Percentiles rank a stretch among this genome's conserved stretches.
Evolutionary conservation across 2,888 invertebrate species (phyloP).

Genomic region (Polydesmus complanatus): DNA sequence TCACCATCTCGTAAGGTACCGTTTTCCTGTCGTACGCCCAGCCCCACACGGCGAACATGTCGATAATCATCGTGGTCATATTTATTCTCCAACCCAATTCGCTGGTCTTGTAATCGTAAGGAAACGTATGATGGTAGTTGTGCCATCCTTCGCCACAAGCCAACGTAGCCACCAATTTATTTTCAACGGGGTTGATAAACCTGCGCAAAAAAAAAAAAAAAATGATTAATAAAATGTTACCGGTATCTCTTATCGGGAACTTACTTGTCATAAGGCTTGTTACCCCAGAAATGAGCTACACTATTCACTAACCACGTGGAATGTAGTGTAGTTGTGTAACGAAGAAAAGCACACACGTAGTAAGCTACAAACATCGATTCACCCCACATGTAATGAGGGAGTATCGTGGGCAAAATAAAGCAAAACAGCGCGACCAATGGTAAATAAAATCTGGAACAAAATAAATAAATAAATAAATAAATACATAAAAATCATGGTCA

Average conservation of each 20-base stretch:
- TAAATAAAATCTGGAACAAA: conserved; percentile 49
- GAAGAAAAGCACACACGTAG: conserved; percentile 31
- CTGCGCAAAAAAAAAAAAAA: conserved; percentile 5
- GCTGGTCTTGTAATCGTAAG: conserved; percentile 83
- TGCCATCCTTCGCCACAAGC: conserved; percentile 84
- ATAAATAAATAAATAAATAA: not conserved
- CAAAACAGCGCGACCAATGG: conserved; percentile 59
- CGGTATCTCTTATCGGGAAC: too few species aligned
- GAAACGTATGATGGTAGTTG: conserved; percentile 86
- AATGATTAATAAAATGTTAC: not conserved
- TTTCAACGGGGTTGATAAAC: conserved; percentile 25
- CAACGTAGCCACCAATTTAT: conserved; percentile 27
- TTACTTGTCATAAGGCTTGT: conserved; percentile 46
- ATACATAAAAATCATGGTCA: too few species aligned
- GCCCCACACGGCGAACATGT: conserved; percentile 65
- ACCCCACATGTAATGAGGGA: conserved; percentile 35
- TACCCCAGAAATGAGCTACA: conserved; percentile 37
- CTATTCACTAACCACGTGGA: conserved; percentile 44
- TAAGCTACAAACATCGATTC: conserved; percentile 32
- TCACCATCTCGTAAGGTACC: conserved; percentile 50
- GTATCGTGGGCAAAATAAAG: conserved; percentile 61
- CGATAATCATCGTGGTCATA: conserved; percentile 60
- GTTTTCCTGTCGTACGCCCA: conserved; percentile 78
- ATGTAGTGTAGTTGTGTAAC: conserved; percentile 34
- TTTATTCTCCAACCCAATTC: conserved; percentile 61